Base-by-base conservation (phyloP, 1,140 invertebrate species). In the Gryllus bimaculatus region DNA sequence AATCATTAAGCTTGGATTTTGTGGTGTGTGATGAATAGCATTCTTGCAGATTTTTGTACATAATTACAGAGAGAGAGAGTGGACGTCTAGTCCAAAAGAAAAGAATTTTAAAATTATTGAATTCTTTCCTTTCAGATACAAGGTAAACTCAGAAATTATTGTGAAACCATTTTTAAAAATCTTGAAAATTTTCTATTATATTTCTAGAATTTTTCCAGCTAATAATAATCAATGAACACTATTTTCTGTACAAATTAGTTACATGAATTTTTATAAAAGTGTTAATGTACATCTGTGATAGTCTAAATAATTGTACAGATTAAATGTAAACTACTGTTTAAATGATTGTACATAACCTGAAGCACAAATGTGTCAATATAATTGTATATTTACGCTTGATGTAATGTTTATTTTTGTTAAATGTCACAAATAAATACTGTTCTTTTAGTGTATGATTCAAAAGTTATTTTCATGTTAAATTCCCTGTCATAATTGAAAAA, bases 211-310 rank as follows among this genome's bases (percentile, higher is more conserved):
- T 66, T 66, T 66, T 66, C 54, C 0, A 66, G 7, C 18, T 66
- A 66, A 18, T 66, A 66, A 66, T 66, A 66, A 13, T 66, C 54
- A 66, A 18, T 10, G 7, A 39, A 39, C 26, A 66, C 1, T 66
- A 66, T 66, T 66, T 66, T 66, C 54, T 66, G 54, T 66, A 66
- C 10, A 66, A 66, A 66, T 66, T 13, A 13, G 54, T 13, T 13
- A 66, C 54, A 66, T 66, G 54, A 66, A 66, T 66, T 66, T 66
- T 66, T 66, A 66, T 66, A 66, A 66, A 66, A 66, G 54, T 66
- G 54, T 66, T 66, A 18, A 10, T 66, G 54, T 66, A 66, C 18
- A 66, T 66, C 54, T 66, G 54, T 66, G 54, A 66, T 66, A 66
- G 54, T 66, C 18, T 66, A 66, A 66, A 66, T 66, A 66, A 39